A percentile compares a stretch with the other conserved stretches of the same genome.
Evolutionary conservation across 35 echinoderm and acorn worm species (phyloP).

Genomic region (Heliocidaris erythrogramma): DNA sequence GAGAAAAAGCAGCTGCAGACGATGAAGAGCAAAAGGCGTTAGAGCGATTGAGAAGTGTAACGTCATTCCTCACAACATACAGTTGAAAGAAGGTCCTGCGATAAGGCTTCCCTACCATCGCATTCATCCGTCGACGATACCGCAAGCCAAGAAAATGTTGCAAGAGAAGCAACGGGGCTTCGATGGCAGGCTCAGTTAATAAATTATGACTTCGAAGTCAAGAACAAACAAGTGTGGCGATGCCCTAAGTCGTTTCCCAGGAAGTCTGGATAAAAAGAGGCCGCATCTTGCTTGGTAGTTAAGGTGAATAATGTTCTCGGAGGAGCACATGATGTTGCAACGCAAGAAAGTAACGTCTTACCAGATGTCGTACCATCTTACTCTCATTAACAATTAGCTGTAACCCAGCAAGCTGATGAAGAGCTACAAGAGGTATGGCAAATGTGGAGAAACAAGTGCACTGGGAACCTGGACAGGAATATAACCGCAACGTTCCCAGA

Average conservation of each 20-base stretch:
- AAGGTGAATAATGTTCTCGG: no score
- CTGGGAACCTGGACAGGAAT: constrained; percentile 21
- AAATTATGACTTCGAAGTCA: background rate
- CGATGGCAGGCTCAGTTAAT: constrained; percentile 40
- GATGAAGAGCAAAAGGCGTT: constrained; percentile 37
- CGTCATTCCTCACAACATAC: constrained; percentile 49
- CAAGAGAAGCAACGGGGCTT: constrained; percentile 50
- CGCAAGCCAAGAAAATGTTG: constrained; percentile 16
- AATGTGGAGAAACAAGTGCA: constrained; percentile 32
- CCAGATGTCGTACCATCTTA: background rate
- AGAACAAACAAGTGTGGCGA: constrained; percentile 31
- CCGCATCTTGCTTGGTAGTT: no score
- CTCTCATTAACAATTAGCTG: background rate
- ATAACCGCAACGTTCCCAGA: no score
- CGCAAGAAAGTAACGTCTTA: no score
- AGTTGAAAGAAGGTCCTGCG: background rate
- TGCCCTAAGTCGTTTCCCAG: constrained; percentile 32
- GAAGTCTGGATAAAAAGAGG: no score
- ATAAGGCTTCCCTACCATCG: constrained; percentile 32
- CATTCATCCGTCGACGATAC: constrained; percentile 16
- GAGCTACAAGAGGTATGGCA: constrained; percentile 17
- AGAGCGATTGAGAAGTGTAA: background rate
- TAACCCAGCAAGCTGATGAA: background rate
- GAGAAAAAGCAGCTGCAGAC: constrained; percentile 56
- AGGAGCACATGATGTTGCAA: no score